phyloP scores from a whole-genome alignment of 2,888 invertebrate species.

The Sarcophaga subvicina region DNA sequence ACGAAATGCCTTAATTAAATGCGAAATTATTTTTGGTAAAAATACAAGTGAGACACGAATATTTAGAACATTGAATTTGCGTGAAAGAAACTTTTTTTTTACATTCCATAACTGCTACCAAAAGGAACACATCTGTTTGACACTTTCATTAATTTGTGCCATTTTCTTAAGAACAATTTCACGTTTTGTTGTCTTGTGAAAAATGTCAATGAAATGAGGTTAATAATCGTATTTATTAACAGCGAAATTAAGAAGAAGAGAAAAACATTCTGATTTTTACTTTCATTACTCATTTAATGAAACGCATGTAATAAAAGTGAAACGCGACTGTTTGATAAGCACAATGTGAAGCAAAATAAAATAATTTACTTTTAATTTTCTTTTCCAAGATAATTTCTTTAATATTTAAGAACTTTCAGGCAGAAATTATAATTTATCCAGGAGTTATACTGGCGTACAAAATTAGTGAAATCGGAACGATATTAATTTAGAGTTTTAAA shows the following conservation, averaged over 20 bases:
- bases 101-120: too few relatives aligned
- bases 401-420: too few relatives aligned
- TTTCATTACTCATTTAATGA: not conserved
- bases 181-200: constrained; percentile 5
- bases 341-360: too few relatives aligned
- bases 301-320: too few relatives aligned
- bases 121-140: constrained; percentile 9
- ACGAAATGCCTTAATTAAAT: not conserved
- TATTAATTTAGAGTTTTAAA: too few relatives aligned
- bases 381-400: too few relatives aligned
- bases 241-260: not conserved
- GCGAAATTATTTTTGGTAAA: not conserved
- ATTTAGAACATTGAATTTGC: not conserved
- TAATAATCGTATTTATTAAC: constrained; percentile 77
- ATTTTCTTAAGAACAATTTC: constrained; percentile 30
- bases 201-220: constrained; percentile 72
- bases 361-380: too few relatives aligned
- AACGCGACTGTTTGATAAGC: too few relatives aligned
- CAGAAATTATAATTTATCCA: too few relatives aligned
- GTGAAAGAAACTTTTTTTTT: too few relatives aligned
- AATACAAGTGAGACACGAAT: not conserved
- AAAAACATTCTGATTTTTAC: not conserved
- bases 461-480: too few relatives aligned
- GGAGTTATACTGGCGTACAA: too few relatives aligned
- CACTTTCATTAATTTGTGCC: constrained; percentile 46